Evolutionary conservation across 1,140 invertebrate species (phyloP).

Genomic region (Drosophila littoralis): DNA sequence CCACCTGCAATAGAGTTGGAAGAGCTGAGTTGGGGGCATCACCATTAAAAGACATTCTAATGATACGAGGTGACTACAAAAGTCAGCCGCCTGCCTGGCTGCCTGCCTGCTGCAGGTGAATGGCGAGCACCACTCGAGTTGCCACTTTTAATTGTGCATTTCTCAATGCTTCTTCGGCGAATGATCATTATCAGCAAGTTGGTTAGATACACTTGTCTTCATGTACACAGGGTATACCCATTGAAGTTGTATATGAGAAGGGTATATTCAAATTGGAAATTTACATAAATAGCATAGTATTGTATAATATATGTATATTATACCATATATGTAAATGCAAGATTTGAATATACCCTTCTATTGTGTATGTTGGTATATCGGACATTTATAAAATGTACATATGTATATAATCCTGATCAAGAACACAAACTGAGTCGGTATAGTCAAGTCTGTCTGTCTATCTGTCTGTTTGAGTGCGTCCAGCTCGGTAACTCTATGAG

Average conservation of each 20-base stretch:
- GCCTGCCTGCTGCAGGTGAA: conserved; percentile 44
- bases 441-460: no score
- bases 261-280: no score
- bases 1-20: conserved; percentile 47
- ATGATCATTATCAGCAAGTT: conserved; percentile 71
- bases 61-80: conserved; percentile 17
- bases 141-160: conserved; percentile 68
- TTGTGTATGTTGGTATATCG: no score
- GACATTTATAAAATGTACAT: no score
- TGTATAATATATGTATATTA: no score
- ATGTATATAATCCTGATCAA: no score
- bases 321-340: no score
- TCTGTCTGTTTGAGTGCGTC: no score
- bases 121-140: conserved; percentile 38
- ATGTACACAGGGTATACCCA: neutral
- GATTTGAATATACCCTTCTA: no score
- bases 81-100: conserved; percentile 5
- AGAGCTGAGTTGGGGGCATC: conserved; percentile 13
- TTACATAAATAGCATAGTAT: no score
- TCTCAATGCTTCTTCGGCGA: conserved; percentile 53
- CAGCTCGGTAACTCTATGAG: no score
- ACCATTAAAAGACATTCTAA: conserved; percentile 65
- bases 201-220: conserved; percentile 12
- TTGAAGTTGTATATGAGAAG: neutral
- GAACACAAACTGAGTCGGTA: no score